Evolutionary conservation across 1,140 invertebrate species (phyloP), one percentile per base, ranked within the genome.

Genomic region (Lepidurus arcticus): DNA sequence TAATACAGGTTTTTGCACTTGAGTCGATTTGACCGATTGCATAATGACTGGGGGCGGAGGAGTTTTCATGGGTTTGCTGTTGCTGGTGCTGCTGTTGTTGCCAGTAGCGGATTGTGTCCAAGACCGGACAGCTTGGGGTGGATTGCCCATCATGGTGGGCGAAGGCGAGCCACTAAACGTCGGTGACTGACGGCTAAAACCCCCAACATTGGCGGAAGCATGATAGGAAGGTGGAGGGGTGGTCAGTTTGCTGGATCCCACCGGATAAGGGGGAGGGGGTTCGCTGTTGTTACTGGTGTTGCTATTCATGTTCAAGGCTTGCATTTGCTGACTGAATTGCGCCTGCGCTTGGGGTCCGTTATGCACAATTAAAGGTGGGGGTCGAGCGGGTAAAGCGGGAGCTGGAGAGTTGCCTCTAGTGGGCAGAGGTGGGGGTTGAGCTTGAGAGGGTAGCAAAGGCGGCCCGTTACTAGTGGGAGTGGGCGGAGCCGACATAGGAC

Each of bases 1-100:
- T 47, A 97, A 85, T 1, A 96, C 90, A 0, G 96, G 96, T 85
- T 97, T 97, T 82, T 96, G 93, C 7, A 97, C 94, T 84, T 95
- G 94, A 0, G 94, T 96, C 87, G 93, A 95, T 83, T 95, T 96
- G 1, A 97, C 96, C 34, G 94, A 95, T 83, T 97, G 95, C 95
- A 97, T 97, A 44, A 97, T 96, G 78, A 97, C 94, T 0, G 94
- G 95, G 16, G 94, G 91, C 82, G 97, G 94, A 82, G 65, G 75
- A 26, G 92, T 84, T 4, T 92, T 91, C 74, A 91, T 92, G 2
- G 92, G 92, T 81, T 90, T 86, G 34, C 16, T 34, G 91, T 89
- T 87, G 91, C 90, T 1, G 88, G 88, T 47, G 53, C 65, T n/a
- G 65, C n/a, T 82, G 73, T 88, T 86, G 83, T 86, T 87, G 81